Evolutionary conservation across 35 echinoderm and acorn worm genomes (phyloP).

Genomic region (Eucidaris tribuloides): DNA sequence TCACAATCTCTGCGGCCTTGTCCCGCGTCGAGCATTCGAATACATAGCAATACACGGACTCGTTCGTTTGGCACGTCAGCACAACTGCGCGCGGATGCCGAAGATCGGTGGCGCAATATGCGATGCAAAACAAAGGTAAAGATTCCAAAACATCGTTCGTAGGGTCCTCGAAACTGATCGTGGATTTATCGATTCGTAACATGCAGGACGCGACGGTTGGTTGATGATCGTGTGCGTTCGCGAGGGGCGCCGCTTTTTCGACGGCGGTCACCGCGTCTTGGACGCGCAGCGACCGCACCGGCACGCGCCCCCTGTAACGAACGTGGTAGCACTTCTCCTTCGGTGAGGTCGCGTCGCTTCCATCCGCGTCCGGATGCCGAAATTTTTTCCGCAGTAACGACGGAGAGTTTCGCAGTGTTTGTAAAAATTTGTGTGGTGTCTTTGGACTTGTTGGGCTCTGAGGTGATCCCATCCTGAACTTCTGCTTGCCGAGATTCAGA

Average conservation of each 20-base stretch:
- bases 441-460: conserved; percentile 4
- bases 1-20: conserved; percentile 1
- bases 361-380: not conserved
- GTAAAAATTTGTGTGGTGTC: not conserved
- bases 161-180: conserved; percentile 5
- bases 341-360: not conserved
- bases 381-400: conserved; percentile 5
- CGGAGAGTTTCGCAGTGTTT: conserved; percentile 4
- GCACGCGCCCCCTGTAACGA: not conserved
- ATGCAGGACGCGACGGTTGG: not conserved
- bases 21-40: conserved; percentile 18
- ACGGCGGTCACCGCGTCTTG: conserved; percentile 18
- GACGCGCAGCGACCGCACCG: conserved; percentile 8
- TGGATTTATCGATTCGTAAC: not conserved
- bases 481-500: not conserved
- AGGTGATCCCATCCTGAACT: not conserved
- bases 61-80: conserved; percentile 2
- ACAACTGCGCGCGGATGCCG: conserved; percentile 16
- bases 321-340: not conserved
- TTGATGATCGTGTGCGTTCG: not conserved
- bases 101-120: conserved; percentile 17
- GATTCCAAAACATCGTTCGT: conserved; percentile 2
- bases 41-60: not conserved
- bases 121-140: conserved; percentile 23
- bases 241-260: not conserved